Base-by-base conservation (phyloP, 2,888 invertebrate genomes). In the Polymixis lichenea region DNA sequence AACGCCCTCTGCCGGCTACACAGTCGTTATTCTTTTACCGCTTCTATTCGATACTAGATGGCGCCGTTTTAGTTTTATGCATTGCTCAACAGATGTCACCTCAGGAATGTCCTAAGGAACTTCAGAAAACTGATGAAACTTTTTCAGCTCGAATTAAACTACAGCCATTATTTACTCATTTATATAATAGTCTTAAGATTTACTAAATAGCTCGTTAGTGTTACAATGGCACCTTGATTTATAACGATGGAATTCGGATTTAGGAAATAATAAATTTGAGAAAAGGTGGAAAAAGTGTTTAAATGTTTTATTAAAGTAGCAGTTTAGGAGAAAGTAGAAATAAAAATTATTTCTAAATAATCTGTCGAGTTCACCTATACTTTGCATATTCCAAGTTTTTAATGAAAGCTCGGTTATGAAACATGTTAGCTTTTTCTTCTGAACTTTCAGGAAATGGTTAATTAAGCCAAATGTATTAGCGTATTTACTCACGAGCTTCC, bases 1-100 rank as follows among this genome's bases (percentile, higher is more conserved):
- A 73, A 64, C 78, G 86, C 72, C 85, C 82, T 81, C 86, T 86
- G 75, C 71, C n/a, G 68, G 17, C 1, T 17, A 22, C 0, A 9
- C 4, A 11, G 3, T 65, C 22, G n/a, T 51, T n/a, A n/a, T 17
- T 17, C 17, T 51, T n/a, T 6, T 58, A 25, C 22, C 32, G 1
- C 17, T 46, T 32, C 87, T 89, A 89, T 78, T 89, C 53, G 49
- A 67, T 86, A 65, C 82, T 91, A 94, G 94, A 89, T 90, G 91
- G 90, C 91, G 84, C 8, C 78, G 17, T 49, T 28, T 0, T 7
- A 65, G 70, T 87, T 55, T 66, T 15, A 6, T 8, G 0, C 4
- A 11, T 17, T 11, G 0, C 8, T 5, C 11, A 55, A 75, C 7
- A 87, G 90, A 86, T 90, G 87, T 86, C 91, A 83, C 74, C 84